Conservation (phyloP, 1,140 invertebrate genomes). For the Zaprionus camerounensis region DNA sequence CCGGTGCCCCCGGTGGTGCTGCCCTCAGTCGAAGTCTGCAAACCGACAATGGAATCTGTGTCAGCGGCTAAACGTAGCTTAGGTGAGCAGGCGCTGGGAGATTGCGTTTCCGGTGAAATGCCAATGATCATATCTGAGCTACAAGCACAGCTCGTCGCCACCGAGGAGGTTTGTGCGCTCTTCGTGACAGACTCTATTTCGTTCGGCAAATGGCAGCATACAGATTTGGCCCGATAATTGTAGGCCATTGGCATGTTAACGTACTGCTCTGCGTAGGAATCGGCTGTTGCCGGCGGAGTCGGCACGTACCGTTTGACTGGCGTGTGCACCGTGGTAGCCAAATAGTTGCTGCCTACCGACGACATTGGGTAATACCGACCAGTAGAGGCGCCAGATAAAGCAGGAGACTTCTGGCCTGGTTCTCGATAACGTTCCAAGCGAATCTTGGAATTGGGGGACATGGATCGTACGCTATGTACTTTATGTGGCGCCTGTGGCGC, state of each 20-base stretch:
- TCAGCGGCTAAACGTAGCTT: slow-evolving; percentile 31
- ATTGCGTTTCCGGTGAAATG: background rate
- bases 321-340: slow-evolving; percentile 80
- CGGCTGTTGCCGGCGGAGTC: slow-evolving; percentile 77
- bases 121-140: slow-evolving; percentile 9
- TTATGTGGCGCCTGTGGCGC: slow-evolving; percentile 13
- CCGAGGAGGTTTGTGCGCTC: slow-evolving; percentile 45
- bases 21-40: slow-evolving; percentile 24
- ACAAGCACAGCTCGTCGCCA: slow-evolving; percentile 36
- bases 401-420: slow-evolving; percentile 39
- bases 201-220: slow-evolving; percentile 53
- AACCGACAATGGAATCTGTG: slow-evolving; percentile 45
- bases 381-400: slow-evolving; percentile 35
- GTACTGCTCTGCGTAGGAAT: slow-evolving; percentile 65
- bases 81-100: slow-evolving; percentile 43
- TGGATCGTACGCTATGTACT: slow-evolving; percentile 47
- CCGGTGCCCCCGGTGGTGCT: background rate
- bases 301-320: slow-evolving; percentile 83
- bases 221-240: slow-evolving; percentile 59
- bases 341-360: slow-evolving; percentile 63
- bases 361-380: slow-evolving; percentile 50
- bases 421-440: slow-evolving; percentile 71
- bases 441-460: slow-evolving; percentile 71
- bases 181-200: slow-evolving; percentile 30
- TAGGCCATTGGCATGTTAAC: slow-evolving; percentile 61